Evolutionary conservation across 2,888 invertebrate genomes (phyloP), one percentile per base, ranked within the genome.

Genomic region (Molanna angustata): DNA sequence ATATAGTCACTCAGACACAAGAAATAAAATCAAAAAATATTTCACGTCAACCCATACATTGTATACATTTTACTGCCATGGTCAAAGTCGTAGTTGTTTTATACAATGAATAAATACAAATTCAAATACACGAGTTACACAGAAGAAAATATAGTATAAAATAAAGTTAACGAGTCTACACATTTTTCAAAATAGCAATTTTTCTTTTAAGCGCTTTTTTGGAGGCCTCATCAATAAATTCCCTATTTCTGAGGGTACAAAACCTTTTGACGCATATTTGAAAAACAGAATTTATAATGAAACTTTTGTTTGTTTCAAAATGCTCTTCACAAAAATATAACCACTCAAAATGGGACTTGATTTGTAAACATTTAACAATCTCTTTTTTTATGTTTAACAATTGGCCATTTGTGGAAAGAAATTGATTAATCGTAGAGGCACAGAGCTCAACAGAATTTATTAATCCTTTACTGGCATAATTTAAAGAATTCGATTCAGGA

Each of bases 131-230:
- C n/a, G n/a, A n/a, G n/a, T n/a, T n/a, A n/a, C n/a, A n/a, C n/a
- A n/a, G n/a, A n/a, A n/a, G n/a, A n/a, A n/a, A n/a, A n/a, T n/a
- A n/a, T n/a, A n/a, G n/a, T n/a, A n/a, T n/a, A n/a, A n/a, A n/a
- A n/a, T n/a, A n/a, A n/a, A n/a, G n/a, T n/a, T n/a, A n/a, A n/a
- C n/a, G n/a, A n/a, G n/a, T n/a, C 13, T n/a, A 35, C 13, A 11
- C 13, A 35, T 35, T 35, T 35, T 35, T 4, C 14, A 35, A 35
- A 9, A 35, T 35, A 11, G 9, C 13, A 4, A 35, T 9, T 13
- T 35, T 35, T 13, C 35, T 35, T 35, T 35, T 35, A 4, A 35
- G 6, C 13, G 35, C 35, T 14, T 35, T 35, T n/a, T n/a, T 35
- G 4, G 9, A 11, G 4, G 35, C 35, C 4, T 35, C 35, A 9